A percentile compares a stretch with the other conserved stretches of the same genome.
These are phyloP conservation scores for Operophtera brumata DNA, from an alignment of 2,888 invertebrate genomes.

Conservation along the genomic window DNA sequence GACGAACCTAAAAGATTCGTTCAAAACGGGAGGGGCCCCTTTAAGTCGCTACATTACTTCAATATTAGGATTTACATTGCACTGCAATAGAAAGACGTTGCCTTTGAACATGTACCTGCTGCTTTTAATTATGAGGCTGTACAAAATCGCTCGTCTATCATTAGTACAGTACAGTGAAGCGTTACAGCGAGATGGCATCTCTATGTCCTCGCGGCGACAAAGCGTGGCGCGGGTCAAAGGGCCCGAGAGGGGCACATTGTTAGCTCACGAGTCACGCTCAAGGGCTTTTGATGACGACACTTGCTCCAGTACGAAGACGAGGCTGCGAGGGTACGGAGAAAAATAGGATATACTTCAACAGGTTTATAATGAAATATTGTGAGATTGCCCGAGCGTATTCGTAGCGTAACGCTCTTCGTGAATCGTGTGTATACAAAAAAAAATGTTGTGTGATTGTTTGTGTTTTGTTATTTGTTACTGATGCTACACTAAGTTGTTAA, in stretches of 20 bases:
- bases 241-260: conserved; percentile 69
- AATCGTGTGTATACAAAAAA: neutral
- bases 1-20: no score
- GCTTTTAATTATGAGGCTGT: neutral
- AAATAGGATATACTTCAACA: conserved; percentile 48
- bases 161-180: conserved; percentile 17
- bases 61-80: neutral
- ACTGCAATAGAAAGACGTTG: neutral
- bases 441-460: neutral
- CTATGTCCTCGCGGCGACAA: conserved; percentile 67
- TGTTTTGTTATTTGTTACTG: no score
- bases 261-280: conserved; percentile 71
- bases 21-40: no score
- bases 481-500: no score
- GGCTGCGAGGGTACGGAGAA: conserved; percentile 33
- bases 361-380: conserved; percentile 37
- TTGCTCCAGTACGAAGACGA: conserved; percentile 41
- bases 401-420: conserved; percentile 22
- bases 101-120: neutral
- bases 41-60: no score
- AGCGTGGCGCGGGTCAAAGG: conserved; percentile 74
- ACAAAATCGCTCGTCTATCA: conserved; percentile 10
- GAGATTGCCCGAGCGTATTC: conserved; percentile 13
- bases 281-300: conserved; percentile 73
- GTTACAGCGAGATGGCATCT: conserved; percentile 60